Percentiles rank a stretch among this genome's conserved stretches.
Conservation (phyloP, 2,113 vertebrate genomes). For the Rhea pennata region DNA sequence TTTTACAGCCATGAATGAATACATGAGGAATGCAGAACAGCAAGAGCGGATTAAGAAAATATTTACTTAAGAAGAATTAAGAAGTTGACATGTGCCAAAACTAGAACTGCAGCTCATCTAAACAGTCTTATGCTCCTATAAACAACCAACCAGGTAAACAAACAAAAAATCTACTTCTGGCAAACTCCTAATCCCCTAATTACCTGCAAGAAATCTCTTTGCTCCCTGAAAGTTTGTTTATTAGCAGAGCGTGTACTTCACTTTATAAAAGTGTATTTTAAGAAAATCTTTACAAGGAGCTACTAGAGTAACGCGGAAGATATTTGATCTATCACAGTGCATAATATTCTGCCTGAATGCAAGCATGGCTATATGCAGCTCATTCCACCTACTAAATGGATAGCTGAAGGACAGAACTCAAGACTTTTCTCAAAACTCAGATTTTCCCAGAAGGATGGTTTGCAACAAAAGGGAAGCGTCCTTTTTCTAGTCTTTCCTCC, state of each 20-base stretch:
- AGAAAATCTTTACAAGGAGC: background rate
- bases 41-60: background rate
- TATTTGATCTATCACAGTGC: fast-evolving
- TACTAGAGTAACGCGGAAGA: background rate
- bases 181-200: background rate
- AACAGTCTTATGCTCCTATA: background rate
- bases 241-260: background rate
- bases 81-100: background rate
- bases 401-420: background rate
- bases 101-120: background rate
- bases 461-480: background rate
- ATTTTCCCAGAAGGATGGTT: background rate
- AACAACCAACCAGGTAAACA: background rate
- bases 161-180: background rate
- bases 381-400: background rate
- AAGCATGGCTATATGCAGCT: background rate
- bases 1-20: background rate
- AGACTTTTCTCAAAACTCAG: background rate
- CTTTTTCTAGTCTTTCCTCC: background rate
- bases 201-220: background rate
- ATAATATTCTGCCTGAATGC: background rate
- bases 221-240: background rate
- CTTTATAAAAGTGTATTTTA: background rate
- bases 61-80: background rate
- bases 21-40: background rate